phyloP scores from a whole-genome alignment of 2,888 invertebrate species.

The Pinctada fucata region DNA sequence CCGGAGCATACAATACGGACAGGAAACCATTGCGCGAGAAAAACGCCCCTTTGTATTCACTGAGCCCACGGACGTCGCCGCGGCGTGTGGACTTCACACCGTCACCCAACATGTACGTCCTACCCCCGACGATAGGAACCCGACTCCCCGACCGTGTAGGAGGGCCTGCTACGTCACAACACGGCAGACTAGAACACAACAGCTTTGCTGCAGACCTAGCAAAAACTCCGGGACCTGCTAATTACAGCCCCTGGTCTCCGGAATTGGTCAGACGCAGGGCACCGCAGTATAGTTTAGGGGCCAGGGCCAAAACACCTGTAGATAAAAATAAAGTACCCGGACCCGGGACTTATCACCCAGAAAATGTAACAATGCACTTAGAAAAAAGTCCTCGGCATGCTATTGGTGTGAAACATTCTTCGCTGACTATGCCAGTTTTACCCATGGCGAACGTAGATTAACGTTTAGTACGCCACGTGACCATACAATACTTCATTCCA shows the following conservation, averaged over 20 bases:
- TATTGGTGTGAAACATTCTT: conserved; percentile 64
- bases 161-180: conserved; percentile 44
- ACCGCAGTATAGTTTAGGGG: conserved; percentile 57
- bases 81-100: conserved; percentile 52
- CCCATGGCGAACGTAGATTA: conserved; percentile 54
- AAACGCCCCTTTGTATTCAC: conserved; percentile 57
- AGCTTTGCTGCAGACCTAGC: conserved; percentile 61
- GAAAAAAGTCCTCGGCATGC: conserved; percentile 56
- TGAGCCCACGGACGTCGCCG: conserved; percentile 53
- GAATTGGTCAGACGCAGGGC: conserved; percentile 44
- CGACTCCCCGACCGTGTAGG: conserved; percentile 52
- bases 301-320: conserved; percentile 41
- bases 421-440: conserved; percentile 58
- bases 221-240: conserved; percentile 62
- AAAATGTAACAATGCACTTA: conserved; percentile 48
- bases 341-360: conserved; percentile 61
- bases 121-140: conserved; percentile 57
- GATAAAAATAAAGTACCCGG: conserved; percentile 58
- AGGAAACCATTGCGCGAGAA: conserved; percentile 47
- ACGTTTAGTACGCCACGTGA: too few species aligned
- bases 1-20: conserved; percentile 57
- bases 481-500: too few species aligned
- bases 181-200: conserved; percentile 45
- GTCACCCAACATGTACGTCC: conserved; percentile 56
- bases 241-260: conserved; percentile 49